Evolutionary conservation across 2,888 invertebrate species (phyloP).

Genomic region (Escarpia spicata): DNA sequence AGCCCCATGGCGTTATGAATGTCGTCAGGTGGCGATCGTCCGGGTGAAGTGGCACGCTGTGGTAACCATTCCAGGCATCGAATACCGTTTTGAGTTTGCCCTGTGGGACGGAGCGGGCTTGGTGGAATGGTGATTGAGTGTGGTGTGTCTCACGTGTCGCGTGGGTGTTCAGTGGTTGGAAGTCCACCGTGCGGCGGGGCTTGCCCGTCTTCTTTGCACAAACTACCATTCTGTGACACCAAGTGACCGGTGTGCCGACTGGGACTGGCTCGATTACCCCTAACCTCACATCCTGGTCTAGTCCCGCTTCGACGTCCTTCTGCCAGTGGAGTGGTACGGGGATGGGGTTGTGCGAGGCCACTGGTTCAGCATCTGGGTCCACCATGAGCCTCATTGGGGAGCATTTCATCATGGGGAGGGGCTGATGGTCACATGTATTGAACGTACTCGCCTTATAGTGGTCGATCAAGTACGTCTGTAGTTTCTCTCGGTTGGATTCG

Average conservation of each 20-base stretch:
- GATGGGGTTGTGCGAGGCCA: conserved; percentile 33
- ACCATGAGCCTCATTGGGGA: conserved; percentile 35
- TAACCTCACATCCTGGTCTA: conserved; percentile 37
- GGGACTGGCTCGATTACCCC: conserved; percentile 37
- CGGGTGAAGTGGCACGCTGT: not conserved
- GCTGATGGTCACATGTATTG: conserved; percentile 37
- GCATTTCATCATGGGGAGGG: conserved; percentile 35
- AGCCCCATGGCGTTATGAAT: too few species aligned
- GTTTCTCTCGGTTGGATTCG: conserved; percentile 27
- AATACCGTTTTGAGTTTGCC: conserved; percentile 42
- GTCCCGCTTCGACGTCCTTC: conserved; percentile 34
- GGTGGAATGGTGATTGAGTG: conserved; percentile 43
- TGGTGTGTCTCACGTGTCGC: conserved; percentile 45
- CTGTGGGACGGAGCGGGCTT: conserved; percentile 44
- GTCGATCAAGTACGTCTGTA: conserved; percentile 32
- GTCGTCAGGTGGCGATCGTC: too few species aligned
- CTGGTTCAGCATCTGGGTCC: conserved; percentile 34
- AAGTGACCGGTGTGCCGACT: conserved; percentile 32
- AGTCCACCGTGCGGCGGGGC: conserved; percentile 46
- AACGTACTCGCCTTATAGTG: conserved; percentile 37
- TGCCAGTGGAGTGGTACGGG: conserved; percentile 39
- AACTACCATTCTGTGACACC: conserved; percentile 37
- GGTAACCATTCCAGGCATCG: conserved; percentile 39
- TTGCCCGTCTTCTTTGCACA: conserved; percentile 43
- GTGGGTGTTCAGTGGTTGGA: conserved; percentile 46